Percentiles rank a stretch among this genome's conserved stretches.
These are phyloP conservation scores for Cuniculus paca DNA, from an alignment of 2,797 vertebrate genomes.

Conservation along the genomic window DNA sequence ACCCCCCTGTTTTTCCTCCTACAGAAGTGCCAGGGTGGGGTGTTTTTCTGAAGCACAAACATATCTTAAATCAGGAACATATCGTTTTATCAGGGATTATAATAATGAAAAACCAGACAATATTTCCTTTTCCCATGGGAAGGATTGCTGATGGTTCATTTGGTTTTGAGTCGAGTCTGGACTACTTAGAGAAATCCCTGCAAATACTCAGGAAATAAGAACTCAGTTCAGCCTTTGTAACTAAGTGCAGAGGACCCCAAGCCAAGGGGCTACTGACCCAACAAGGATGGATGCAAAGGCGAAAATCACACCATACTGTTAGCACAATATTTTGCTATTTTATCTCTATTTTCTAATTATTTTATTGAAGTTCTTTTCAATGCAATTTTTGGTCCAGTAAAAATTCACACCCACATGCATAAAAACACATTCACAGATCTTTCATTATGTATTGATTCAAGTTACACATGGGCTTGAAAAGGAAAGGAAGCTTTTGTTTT, in stretches of 20 bases:
- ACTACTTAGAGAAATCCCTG: background rate
- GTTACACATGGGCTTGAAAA: background rate
- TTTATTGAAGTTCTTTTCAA: background rate
- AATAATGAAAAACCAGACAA: background rate
- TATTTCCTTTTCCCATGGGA: background rate
- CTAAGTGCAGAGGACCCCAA: too few relatives aligned
- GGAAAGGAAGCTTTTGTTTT: background rate
- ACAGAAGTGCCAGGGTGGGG: accelerated
- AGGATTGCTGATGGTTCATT: background rate
- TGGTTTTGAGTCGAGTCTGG: background rate
- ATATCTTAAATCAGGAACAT: background rate
- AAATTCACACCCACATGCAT: background rate
- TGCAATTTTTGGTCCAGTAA: background rate
- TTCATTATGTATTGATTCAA: background rate
- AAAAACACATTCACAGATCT: background rate
- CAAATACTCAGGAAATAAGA: background rate
- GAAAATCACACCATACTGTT: background rate
- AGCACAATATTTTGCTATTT: background rate
- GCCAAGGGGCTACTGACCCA: too few relatives aligned
- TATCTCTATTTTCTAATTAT: background rate
- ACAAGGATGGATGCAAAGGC: too few relatives aligned
- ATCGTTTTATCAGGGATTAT: background rate
- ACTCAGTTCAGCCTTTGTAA: background rate
- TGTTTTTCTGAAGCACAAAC: background rate
- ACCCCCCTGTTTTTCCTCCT: background rate